A percentile compares a stretch with the other conserved stretches of the same genome.
These are phyloP conservation scores for Mixornis gularis DNA, from an alignment of 2,113 vertebrate genomes.

Conservation along the genomic window DNA sequence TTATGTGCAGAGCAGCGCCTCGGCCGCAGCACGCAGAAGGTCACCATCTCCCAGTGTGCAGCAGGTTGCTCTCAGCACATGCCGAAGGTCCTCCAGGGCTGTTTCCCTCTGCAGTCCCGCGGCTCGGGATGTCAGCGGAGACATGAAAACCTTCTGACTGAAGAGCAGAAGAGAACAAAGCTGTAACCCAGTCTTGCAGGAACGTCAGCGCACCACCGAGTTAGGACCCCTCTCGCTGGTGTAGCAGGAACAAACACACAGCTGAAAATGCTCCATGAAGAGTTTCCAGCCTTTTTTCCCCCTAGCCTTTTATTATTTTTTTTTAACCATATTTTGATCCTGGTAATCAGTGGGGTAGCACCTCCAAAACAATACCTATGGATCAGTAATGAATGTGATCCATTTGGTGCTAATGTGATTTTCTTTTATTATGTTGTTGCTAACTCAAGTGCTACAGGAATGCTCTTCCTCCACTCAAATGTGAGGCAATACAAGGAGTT, in stretches of 20 bases:
- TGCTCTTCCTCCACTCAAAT: background rate
- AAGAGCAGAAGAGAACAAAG: background rate
- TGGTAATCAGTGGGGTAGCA: background rate
- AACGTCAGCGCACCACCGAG: background rate
- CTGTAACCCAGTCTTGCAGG: background rate
- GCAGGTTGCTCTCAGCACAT: background rate
- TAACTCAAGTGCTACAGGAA: background rate
- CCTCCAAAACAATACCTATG: background rate
- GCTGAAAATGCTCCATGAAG: background rate
- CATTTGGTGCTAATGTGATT: background rate
- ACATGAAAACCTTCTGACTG: background rate
- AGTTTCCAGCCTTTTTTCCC: background rate
- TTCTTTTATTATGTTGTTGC: background rate
- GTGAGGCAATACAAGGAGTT: background rate
- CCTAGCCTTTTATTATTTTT: background rate
- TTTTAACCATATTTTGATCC: background rate
- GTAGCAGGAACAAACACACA: background rate
- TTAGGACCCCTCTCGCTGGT: background rate
- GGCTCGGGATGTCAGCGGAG: background rate
- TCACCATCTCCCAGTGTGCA: background rate
- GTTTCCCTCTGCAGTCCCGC: background rate
- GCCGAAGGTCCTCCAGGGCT: background rate
- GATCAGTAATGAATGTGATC: background rate
- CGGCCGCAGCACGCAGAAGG: rapidly evolving
- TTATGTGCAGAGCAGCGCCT: background rate